phyloP scores from a whole-genome alignment of 23 tunicate genomes.

The Oikopleura vanhoeffeni region DNA sequence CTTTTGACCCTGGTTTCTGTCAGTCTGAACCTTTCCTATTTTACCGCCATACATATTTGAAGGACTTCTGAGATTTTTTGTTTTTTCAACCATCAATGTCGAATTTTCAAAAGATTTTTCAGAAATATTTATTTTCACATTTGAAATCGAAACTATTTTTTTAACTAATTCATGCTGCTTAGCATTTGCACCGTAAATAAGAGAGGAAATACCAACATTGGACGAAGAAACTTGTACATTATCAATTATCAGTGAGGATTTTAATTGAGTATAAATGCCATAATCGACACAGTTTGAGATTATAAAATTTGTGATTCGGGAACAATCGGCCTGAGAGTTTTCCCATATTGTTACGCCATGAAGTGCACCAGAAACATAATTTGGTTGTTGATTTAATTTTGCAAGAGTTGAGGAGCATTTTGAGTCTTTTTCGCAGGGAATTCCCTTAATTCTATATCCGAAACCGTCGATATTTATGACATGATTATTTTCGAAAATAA shows the following conservation, averaged over 20 bases:
- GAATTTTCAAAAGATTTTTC: background rate
- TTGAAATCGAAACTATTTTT: background rate
- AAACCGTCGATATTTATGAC: background rate
- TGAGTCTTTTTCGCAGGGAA: background rate
- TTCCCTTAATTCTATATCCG: background rate
- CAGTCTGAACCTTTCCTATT: no score
- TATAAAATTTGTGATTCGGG: background rate
- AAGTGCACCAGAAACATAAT: background rate
- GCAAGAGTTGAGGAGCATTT: background rate
- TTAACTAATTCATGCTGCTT: background rate
- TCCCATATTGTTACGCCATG: conserved; percentile 6
- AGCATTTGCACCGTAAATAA: background rate
- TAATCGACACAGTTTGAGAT: background rate
- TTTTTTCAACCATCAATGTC: background rate
- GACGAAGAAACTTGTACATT: background rate
- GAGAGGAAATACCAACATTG: background rate
- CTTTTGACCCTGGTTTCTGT: no score
- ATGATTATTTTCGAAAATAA: background rate
- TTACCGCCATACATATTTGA: background rate
- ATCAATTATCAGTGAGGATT: background rate
- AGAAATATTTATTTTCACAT: background rate
- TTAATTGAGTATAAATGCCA: background rate
- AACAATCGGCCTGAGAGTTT: background rate
- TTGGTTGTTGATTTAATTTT: conserved; percentile 5
- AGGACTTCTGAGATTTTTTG: background rate